Conservation (phyloP, 1,140 invertebrate genomes). For the Glomeris maerens region DNA sequence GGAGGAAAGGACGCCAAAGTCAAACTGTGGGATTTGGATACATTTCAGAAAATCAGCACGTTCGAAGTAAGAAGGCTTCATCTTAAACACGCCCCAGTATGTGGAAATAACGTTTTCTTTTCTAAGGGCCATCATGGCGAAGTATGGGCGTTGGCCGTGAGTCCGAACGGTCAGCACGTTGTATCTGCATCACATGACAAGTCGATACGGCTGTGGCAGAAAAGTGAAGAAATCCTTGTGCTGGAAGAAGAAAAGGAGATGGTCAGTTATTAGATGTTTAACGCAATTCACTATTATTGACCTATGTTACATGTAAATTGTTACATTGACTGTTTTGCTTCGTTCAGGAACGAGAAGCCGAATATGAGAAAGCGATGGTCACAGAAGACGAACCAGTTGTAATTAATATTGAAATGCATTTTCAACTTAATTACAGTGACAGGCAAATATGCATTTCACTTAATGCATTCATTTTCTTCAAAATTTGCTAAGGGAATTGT, state of each 20-base stretch:
- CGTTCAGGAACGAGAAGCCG: conserved; percentile 49
- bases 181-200: conserved; percentile 76
- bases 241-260: conserved; percentile 78
- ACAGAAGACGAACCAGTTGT: conserved; percentile 53
- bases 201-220: conserved; percentile 71
- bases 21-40: conserved; percentile 95
- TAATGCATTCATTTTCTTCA: no score
- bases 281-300: no score
- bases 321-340: conserved; percentile 2
- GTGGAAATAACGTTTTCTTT: conserved; percentile 18
- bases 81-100: background rate
- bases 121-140: conserved; percentile 60
- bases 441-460: no score
- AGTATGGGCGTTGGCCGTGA: conserved; percentile 57
- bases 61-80: conserved; percentile 47
- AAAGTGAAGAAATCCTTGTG: conserved; percentile 75
- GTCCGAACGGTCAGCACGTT: conserved; percentile 62
- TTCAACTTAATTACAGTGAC: no score
- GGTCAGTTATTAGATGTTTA: no score
- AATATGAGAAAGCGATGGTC: conserved; percentile 50
- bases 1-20: conserved; percentile 83
- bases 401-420: conserved; percentile 46
- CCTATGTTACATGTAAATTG: no score
- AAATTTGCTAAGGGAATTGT: no score
- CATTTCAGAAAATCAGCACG: conserved; percentile 76